Percentiles rank a stretch among this genome's conserved stretches.
Evolutionary conservation across 1,140 invertebrate species (phyloP).

Genomic region (Drosophila saltans): DNA sequence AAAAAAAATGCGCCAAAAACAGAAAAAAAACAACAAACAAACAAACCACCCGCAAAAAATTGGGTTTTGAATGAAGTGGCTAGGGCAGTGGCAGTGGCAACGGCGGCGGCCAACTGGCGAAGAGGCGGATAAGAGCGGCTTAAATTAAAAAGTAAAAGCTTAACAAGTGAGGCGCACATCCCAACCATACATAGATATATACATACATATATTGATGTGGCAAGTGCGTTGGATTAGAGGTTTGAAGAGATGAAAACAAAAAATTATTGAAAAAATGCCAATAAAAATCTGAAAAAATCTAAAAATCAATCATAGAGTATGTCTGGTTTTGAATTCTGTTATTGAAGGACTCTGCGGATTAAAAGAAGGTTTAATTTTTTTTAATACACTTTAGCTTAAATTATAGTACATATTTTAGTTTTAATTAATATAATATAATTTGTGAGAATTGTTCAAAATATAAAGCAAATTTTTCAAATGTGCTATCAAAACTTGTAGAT

Average conservation of each 20-base stretch:
- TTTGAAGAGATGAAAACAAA: background rate
- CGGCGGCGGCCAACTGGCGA: constrained; percentile 28
- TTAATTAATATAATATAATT: too few relatives aligned
- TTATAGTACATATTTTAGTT: too few relatives aligned
- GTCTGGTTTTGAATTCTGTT: background rate
- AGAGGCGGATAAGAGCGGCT: constrained; percentile 51
- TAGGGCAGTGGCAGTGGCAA: background rate
- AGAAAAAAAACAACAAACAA: constrained; percentile 33
- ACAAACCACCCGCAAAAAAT: constrained; percentile 29
- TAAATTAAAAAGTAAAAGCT: constrained; percentile 47
- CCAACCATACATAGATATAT: background rate
- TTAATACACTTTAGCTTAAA: too few relatives aligned
- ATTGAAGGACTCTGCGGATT: too few relatives aligned
- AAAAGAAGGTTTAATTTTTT: too few relatives aligned
- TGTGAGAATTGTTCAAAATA: too few relatives aligned
- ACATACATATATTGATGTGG: background rate
- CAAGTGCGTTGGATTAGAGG: constrained; percentile 4
- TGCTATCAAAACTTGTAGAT: too few relatives aligned
- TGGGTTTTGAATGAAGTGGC: constrained; percentile 46
- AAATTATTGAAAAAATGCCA: background rate
- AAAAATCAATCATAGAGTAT: background rate
- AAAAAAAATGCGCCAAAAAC: constrained; percentile 43
- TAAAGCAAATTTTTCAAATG: too few relatives aligned
- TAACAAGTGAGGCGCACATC: constrained; percentile 22
- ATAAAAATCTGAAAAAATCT: background rate